A percentile compares a stretch with the other conserved stretches of the same genome.
Conservation (phyloP, 2,113 vertebrate genomes). For the Callospermophilus lateralis region DNA sequence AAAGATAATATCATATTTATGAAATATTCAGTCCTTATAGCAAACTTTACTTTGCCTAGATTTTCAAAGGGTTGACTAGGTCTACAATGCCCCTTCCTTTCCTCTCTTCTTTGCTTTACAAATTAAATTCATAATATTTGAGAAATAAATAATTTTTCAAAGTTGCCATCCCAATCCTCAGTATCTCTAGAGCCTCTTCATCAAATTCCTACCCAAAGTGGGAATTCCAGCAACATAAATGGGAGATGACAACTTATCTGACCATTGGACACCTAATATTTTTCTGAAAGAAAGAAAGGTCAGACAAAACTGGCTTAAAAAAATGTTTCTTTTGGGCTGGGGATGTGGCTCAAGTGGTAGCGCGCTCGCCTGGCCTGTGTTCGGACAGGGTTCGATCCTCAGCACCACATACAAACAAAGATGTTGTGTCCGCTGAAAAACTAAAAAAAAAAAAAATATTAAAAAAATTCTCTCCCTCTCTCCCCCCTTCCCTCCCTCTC, state of each 20-base stretch:
- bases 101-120: not conserved
- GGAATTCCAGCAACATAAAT: not conserved
- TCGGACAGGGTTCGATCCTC: too few species aligned
- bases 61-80: not conserved
- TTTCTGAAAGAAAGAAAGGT: not conserved
- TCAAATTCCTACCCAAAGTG: not conserved
- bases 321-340: too few species aligned
- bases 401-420: too few species aligned
- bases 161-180: not conserved
- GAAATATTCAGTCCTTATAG: not conserved
- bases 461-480: too few species aligned
- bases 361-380: too few species aligned
- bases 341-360: too few species aligned
- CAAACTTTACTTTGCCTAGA: not conserved
- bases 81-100: not conserved
- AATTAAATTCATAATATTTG: not conserved
- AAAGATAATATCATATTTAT: not conserved
- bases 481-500: too few species aligned
- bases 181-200: not conserved
- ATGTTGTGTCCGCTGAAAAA: too few species aligned
- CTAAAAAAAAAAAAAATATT: too few species aligned
- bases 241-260: not conserved
- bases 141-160: not conserved
- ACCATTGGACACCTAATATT: not conserved
- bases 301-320: not conserved